Evolutionary conservation across 2,888 invertebrate genomes (phyloP), one percentile per base, ranked within the genome.

Genomic region (Polymixis flavicincta): DNA sequence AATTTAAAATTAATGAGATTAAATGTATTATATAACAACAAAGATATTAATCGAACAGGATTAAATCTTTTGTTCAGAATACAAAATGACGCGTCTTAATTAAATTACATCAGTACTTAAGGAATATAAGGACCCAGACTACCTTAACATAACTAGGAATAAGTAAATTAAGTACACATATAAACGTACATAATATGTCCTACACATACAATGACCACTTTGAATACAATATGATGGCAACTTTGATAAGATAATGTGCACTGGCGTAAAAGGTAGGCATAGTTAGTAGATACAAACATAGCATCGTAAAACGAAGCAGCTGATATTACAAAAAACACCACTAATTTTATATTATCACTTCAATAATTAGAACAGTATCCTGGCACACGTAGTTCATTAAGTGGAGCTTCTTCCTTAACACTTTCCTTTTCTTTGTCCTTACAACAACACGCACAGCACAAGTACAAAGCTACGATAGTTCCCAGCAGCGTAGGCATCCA

Each of bases 401-500:
- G 87, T 0, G 94, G 94, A n/a, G 89, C 89, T 61, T 92, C 89
- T 78, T 93, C 93, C 60, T 90, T 90, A 7, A 84, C 74, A 52
- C 76, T 81, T 22, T 88, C 87, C 69, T 92, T 92, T 74, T 92
- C 91, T 69, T 90, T 93, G 60, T 89, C 89, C 84, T 88, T 92
- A 78, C 89, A 93, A 65, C 90, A 92, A 85, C 92, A 94, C 71
- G 92, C 92, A 75, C 94, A 93, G 69, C 91, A 92, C 71, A 93
- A 80, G 42, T 92, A 92, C 17, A 95, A 89, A 2, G 89, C 86
- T 2, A 95, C 85, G 2, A 95, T 90, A 1, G 90, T 80, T 1
- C 89, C 92, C 57, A 96, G 54, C 52, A 95, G 84, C 17, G 92
- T 85, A 17, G 96, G 95, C 76, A 96, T 83, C 95, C 95, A 96